Percentiles rank a stretch among this genome's conserved stretches.
Conservation (phyloP, 2,113 vertebrate species). For the Myotis lucifugus region DNA sequence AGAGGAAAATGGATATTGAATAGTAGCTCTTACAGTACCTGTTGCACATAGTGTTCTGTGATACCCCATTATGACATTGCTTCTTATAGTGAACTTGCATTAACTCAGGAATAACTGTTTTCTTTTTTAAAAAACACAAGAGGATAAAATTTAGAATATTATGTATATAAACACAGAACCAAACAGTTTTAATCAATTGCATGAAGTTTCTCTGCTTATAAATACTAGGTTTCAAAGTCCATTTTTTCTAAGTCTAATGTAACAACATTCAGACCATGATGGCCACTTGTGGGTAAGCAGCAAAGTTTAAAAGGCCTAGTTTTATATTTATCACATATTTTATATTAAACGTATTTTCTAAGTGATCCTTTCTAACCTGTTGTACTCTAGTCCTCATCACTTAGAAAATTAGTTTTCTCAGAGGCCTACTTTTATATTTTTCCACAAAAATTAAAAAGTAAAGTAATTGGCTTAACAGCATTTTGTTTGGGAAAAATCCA, state of each 20-base stretch:
- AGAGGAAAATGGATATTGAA: not conserved
- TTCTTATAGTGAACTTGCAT: not conserved
- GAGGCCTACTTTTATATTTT: not conserved
- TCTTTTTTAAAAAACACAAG: not conserved
- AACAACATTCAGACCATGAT: not conserved
- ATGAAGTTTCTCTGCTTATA: not conserved
- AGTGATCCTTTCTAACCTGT: no score
- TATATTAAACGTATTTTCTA: no score
- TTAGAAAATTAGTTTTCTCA: not conserved
- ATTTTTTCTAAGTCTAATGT: not conserved
- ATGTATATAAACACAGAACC: not conserved
- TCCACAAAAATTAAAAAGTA: not conserved
- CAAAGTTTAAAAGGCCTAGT: not conserved
- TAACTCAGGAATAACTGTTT: not conserved
- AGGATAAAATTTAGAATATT: slow-evolving; percentile 29
- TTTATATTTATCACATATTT: not conserved
- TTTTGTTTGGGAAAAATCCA: not conserved
- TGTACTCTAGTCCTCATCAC: no score
- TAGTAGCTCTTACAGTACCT: not conserved
- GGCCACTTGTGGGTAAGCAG: not conserved
- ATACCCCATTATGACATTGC: not conserved
- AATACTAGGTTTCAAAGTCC: not conserved
- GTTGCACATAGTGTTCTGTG: not conserved
- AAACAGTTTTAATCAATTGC: not conserved
- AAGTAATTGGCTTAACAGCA: not conserved